Evolutionary conservation across 1,140 invertebrate species (phyloP).

Genomic region (Listronotus bonariensis): DNA sequence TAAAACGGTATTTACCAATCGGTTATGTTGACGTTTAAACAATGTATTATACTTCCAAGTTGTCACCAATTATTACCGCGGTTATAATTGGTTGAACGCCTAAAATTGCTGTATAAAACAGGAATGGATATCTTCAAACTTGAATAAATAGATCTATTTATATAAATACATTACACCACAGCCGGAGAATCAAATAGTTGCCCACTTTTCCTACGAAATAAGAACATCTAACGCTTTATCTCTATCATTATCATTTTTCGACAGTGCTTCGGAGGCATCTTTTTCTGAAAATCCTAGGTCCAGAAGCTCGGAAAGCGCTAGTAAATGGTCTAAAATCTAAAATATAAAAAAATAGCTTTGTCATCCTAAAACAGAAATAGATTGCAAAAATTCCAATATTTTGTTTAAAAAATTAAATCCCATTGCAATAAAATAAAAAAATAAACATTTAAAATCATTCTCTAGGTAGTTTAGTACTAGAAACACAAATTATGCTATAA

Average conservation of each 20-base stretch:
- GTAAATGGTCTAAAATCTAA: slow-evolving; percentile 74
- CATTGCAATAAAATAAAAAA: too few species aligned
- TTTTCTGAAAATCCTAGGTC: slow-evolving; percentile 83
- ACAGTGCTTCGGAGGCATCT: slow-evolving; percentile 72
- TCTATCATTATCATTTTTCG: slow-evolving; percentile 78
- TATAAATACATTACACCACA: slow-evolving; percentile 38
- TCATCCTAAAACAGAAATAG: neutral
- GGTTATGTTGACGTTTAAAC: too few species aligned
- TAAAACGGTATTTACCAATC: too few species aligned
- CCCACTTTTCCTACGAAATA: slow-evolving; percentile 64
- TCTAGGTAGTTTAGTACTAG: too few species aligned
- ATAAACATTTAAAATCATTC: too few species aligned
- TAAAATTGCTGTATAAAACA: too few species aligned
- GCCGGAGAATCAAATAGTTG: slow-evolving; percentile 33
- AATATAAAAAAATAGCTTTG: slow-evolving; percentile 49
- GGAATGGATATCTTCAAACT: too few species aligned
- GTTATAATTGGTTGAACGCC: too few species aligned
- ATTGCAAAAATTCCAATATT: neutral
- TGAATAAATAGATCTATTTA: neutral
- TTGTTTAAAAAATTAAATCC: too few species aligned
- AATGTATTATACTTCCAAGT: too few species aligned
- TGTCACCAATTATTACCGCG: too few species aligned
- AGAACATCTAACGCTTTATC: slow-evolving; percentile 86
- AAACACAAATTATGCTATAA: too few species aligned
- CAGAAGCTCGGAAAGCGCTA: slow-evolving; percentile 70